Evolutionary conservation across 1,140 invertebrate species (phyloP), one percentile per base, ranked within the genome.

Genomic region (Chymomyza costata): DNA sequence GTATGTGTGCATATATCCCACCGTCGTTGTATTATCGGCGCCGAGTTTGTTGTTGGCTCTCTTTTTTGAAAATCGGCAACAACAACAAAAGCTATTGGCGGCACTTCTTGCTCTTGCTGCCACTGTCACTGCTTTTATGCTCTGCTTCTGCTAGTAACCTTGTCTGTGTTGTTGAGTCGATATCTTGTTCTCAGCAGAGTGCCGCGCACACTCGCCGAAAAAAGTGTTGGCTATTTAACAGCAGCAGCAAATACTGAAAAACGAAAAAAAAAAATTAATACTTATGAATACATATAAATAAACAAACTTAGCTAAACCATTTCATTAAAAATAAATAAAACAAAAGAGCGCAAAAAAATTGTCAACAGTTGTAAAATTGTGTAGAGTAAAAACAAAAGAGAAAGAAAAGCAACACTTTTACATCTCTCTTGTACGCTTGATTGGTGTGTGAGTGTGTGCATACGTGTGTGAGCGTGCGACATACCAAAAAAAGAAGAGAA

Each of bases 181-280:
- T 62, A 55, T 59, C 34, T 65, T 66, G 48, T 50, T 56, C 52
- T 16, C 54, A 43, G 30, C 58, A 25, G 21, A 14, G 41, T n/a
- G n/a, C n/a, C n/a, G n/a, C 30, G 51, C n/a, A 46, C 58, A 56
- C 32, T 60, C 50, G 44, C 46, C 43, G 32, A 55, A 64, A n/a
- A 64, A 50, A 55, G 56, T 64, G 39, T 64, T 60, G 57, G 50
- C 56, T 30, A 25, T 57, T 39, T 49, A 47, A 17, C 40, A 57
- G 47, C 21, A 25, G 25, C 13, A 50, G 30, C 44, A 31, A 35
- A 32, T 18, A 58, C 37, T 44, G 14, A 28, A 43, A 28, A 28
- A 15, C 11, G n/a, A n/a, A n/a, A n/a, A n/a, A n/a, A n/a, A n/a
- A n/a, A n/a, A 21, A 32, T 31, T 38, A 17, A 44, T 25, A 37